Conservation (phyloP, 2,888 invertebrate species). For the Coleophora flavipennella region DNA sequence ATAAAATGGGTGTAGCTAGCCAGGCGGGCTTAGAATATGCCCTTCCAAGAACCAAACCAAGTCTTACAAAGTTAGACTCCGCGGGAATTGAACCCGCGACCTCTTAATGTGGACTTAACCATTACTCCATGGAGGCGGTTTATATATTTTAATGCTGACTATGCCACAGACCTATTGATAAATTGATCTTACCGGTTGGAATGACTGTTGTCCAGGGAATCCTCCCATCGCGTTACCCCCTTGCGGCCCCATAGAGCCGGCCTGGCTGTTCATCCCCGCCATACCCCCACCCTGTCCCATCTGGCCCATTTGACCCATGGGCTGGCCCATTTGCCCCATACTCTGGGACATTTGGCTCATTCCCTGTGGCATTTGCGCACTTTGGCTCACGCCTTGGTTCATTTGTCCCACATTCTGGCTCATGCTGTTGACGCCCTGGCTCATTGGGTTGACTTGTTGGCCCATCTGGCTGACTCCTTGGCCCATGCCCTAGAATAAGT, state of each 20-base stretch:
- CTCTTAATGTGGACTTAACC: too few species aligned
- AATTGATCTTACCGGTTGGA: slow-evolving; percentile 51
- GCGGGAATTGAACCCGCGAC: too few species aligned
- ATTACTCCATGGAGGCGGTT: too few species aligned
- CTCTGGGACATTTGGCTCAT: slow-evolving; percentile 62
- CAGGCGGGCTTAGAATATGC: too few species aligned
- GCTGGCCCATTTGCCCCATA: slow-evolving; percentile 63
- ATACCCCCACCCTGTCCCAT: slow-evolving; percentile 63
- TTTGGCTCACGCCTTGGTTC: slow-evolving; percentile 62
- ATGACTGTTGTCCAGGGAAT: slow-evolving; percentile 68
- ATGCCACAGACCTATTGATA: neutral
- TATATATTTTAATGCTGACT: neutral
- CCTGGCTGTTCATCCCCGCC: slow-evolving; percentile 65
- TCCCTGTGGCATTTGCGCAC: slow-evolving; percentile 54
- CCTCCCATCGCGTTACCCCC: slow-evolving; percentile 62
- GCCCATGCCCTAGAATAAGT: slow-evolving; percentile 59
- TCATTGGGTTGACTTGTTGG: slow-evolving; percentile 65
- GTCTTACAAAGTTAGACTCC: too few species aligned
- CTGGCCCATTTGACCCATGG: slow-evolving; percentile 71
- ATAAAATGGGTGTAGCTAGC: too few species aligned
- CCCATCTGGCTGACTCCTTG: slow-evolving; percentile 65
- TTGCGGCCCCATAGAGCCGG: slow-evolving; percentile 63
- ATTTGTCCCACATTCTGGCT: slow-evolving; percentile 62
- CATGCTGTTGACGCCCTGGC: slow-evolving; percentile 55
- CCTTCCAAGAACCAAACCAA: too few species aligned